These are phyloP conservation scores for Vandiemenella viatica DNA, from an alignment of 2,888 invertebrate genomes.

Conservation along the genomic window DNA sequence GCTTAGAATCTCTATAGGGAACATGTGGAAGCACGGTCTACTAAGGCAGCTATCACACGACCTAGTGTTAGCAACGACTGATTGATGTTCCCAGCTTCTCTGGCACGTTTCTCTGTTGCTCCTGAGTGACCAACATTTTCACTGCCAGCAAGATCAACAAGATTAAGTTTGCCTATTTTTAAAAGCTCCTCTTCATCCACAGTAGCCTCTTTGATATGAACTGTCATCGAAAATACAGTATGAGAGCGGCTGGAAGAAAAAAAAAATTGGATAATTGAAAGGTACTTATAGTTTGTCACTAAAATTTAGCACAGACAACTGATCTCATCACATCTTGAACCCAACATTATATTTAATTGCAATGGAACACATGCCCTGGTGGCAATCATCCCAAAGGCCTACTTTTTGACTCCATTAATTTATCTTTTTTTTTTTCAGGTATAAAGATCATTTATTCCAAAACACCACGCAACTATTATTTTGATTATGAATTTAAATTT, in stretches of 20 bases:
- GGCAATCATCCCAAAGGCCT: too few relatives aligned
- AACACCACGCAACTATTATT: too few relatives aligned
- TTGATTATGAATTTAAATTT: too few relatives aligned
- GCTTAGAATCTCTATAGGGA: constrained; percentile 92
- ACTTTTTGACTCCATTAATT: too few relatives aligned
- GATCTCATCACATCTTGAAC: too few relatives aligned
- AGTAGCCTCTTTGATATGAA: constrained; percentile 81
- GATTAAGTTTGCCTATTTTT: constrained; percentile 90
- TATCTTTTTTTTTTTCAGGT: too few relatives aligned
- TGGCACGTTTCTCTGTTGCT: constrained; percentile 72
- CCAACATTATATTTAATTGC: too few relatives aligned
- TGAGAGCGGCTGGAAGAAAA: constrained; percentile 64
- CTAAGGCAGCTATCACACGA: constrained; percentile 84
- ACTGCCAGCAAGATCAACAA: constrained; percentile 94
- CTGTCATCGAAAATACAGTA: constrained; percentile 86
- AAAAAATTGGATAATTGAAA: too few relatives aligned
- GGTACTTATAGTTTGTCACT: too few relatives aligned
- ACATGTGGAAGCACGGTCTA: constrained; percentile 81
- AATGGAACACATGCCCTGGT: too few relatives aligned
- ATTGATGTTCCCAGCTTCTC: constrained; percentile 94
- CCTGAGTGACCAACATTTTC: constrained; percentile 96
- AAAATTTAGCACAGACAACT: too few relatives aligned
- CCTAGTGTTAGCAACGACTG: constrained; percentile 88
- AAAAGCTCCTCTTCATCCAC: constrained; percentile 80
- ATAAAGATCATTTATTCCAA: too few relatives aligned